Percentiles rank a stretch among this genome's conserved stretches.
Evolutionary conservation across 2,888 invertebrate species (phyloP).

Genomic region (Lampropteryx suffumata): DNA sequence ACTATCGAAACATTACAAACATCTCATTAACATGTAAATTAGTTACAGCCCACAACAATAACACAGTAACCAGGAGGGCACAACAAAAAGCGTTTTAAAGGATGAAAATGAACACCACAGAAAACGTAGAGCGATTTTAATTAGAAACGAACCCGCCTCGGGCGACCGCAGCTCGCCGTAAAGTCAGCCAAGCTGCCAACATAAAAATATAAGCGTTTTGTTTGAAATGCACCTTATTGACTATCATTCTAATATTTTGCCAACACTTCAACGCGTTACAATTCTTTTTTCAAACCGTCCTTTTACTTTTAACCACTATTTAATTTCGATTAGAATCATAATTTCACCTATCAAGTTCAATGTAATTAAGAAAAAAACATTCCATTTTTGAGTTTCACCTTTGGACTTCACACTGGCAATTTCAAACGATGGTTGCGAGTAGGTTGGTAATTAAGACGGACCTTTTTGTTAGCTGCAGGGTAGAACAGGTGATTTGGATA

Average conservation of each 20-base stretch:
- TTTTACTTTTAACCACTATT: not conserved
- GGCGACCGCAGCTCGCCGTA: slow-evolving; percentile 66
- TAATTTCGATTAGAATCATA: not conserved
- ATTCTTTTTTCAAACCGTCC: too few species aligned
- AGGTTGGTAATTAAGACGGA: slow-evolving; percentile 47
- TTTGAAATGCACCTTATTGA: slow-evolving; percentile 31
- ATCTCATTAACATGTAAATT: slow-evolving; percentile 80
- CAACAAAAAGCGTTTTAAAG: slow-evolving; percentile 75
- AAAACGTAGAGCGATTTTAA: slow-evolving; percentile 76
- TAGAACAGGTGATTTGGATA: slow-evolving; percentile 15
- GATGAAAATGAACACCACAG: slow-evolving; percentile 77
- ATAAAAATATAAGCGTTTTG: slow-evolving; percentile 51
- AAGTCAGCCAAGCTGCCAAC: slow-evolving; percentile 51
- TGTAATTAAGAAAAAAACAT: slow-evolving; percentile 33
- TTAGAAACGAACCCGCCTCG: slow-evolving; percentile 71
- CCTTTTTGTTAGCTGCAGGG: slow-evolving; percentile 34
- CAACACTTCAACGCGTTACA: not conserved
- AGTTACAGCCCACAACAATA: slow-evolving; percentile 75
- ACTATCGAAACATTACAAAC: slow-evolving; percentile 52
- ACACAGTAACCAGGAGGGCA: slow-evolving; percentile 65
- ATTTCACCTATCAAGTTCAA: slow-evolving; percentile 1
- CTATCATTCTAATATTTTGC: slow-evolving; percentile 25
- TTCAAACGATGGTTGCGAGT: slow-evolving; percentile 39
- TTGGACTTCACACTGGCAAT: slow-evolving; percentile 43
- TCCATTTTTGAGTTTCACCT: slow-evolving; percentile 44